Conservation (phyloP, 2,888 invertebrate genomes). For the Hydriomena furcata region DNA sequence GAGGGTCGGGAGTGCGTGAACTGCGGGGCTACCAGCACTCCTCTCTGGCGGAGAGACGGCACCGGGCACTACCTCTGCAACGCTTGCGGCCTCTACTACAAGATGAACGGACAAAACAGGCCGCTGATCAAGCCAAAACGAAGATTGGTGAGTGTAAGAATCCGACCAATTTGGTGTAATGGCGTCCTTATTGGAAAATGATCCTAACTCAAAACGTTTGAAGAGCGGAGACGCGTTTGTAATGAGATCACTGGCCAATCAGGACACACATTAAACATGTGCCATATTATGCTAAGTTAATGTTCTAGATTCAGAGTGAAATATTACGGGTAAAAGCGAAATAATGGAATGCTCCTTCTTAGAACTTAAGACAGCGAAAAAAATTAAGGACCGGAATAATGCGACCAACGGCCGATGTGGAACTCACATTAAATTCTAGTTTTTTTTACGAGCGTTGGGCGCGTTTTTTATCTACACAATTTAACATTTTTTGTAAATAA, state of each 20-base stretch:
- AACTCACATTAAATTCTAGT: constrained; percentile 39
- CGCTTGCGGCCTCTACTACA: constrained; percentile 99
- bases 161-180: constrained; percentile 76
- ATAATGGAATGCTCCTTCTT: constrained; percentile 20
- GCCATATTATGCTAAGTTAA: constrained; percentile 15
- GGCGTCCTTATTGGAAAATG: constrained; percentile 9
- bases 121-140: constrained; percentile 99
- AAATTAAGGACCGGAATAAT: constrained; percentile 32
- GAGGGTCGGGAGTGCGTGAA: constrained; percentile 99
- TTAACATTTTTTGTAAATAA: constrained; percentile 31
- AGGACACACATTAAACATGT: constrained; percentile 15
- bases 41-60: constrained; percentile 98
- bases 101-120: constrained; percentile 99
- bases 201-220: not conserved
- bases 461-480: constrained; percentile 37
- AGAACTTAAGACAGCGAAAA: constrained; percentile 22
- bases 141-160: constrained; percentile 97
- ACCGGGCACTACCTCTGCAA: constrained; percentile 99
- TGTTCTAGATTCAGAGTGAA: constrained; percentile 11
- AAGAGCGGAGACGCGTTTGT: not conserved
- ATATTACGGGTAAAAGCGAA: constrained; percentile 14
- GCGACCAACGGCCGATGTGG: constrained; percentile 32
- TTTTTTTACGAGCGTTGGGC: constrained; percentile 44
- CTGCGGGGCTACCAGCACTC: constrained; percentile 99
- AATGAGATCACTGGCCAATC: constrained; percentile 16